These are phyloP conservation scores for Acinonyx jubatus DNA, from an alignment of 2,113 vertebrate genomes.

Conservation along the genomic window DNA sequence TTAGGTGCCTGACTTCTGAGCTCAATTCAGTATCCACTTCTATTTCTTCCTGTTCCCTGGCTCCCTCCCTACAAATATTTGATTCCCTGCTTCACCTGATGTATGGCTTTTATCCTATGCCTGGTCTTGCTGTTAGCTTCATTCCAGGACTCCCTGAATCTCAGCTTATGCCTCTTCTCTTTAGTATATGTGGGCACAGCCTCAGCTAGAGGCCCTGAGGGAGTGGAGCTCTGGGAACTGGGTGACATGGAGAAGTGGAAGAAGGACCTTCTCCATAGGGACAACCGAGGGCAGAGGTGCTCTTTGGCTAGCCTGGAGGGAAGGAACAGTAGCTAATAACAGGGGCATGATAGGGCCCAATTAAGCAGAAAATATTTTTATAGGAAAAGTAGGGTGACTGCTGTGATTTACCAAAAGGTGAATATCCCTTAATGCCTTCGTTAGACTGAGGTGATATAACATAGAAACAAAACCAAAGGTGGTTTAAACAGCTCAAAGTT, in stretches of 20 bases:
- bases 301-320: not conserved
- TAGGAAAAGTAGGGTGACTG: not conserved
- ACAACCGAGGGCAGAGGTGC: fast-evolving
- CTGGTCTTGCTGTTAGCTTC: not conserved
- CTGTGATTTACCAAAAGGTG: not conserved
- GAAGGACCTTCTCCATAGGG: not conserved
- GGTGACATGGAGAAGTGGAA: not conserved
- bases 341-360: not conserved
- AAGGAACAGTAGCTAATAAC: not conserved
- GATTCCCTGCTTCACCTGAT: not conserved
- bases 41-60: not conserved
- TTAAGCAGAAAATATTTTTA: not conserved
- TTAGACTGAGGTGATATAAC: not conserved
- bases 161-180: not conserved
- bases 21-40: not conserved
- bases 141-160: not conserved
- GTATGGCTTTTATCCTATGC: not conserved
- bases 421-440: not conserved
- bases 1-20: not conserved
- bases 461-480: not conserved
- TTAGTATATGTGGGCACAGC: not conserved
- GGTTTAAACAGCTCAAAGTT: too few species aligned
- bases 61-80: not conserved
- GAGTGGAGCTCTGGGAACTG: not conserved
- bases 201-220: not conserved